Conservation (phyloP, 1,140 invertebrate genomes). For the Lordiphosa stackelbergi region DNA sequence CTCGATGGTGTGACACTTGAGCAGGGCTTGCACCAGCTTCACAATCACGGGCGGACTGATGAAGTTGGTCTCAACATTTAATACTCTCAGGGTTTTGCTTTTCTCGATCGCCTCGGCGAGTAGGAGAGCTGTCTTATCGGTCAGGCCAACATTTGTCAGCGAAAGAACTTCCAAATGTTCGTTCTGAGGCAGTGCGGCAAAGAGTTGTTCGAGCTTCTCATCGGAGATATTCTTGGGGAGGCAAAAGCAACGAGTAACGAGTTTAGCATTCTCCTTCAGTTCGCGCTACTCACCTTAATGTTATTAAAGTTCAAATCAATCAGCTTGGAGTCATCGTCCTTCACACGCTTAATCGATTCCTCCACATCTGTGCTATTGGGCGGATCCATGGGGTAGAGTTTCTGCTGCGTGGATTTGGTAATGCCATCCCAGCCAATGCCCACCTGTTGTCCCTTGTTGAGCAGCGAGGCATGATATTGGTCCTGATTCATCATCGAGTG, state of each 20-base stretch:
- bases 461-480: slow-evolving; percentile 97
- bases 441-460: slow-evolving; percentile 93
- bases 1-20: slow-evolving; percentile 90
- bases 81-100: slow-evolving; percentile 91
- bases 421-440: slow-evolving; percentile 94
- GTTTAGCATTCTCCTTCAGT: background rate
- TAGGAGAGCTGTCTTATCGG: slow-evolving; percentile 90
- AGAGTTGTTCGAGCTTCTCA: slow-evolving; percentile 94
- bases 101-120: slow-evolving; percentile 90
- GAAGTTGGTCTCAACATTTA: slow-evolving; percentile 98
- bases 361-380: slow-evolving; percentile 96
- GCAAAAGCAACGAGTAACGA: background rate
- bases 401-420: slow-evolving; percentile 95
- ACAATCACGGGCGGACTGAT: slow-evolving; percentile 91
- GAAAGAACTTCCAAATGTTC: slow-evolving; percentile 94
- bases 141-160: slow-evolving; percentile 95
- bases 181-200: slow-evolving; percentile 92
- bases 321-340: slow-evolving; percentile 91
- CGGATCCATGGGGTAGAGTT: slow-evolving; percentile 93
- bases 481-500: slow-evolving; percentile 99
- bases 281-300: slow-evolving; percentile 85
- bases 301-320: slow-evolving; percentile 97
- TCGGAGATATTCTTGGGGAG: slow-evolving; percentile 93
- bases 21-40: slow-evolving; percentile 89
- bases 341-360: slow-evolving; percentile 90